A percentile compares a stretch with the other conserved stretches of the same genome.
Evolutionary conservation across 2,888 invertebrate species (phyloP).

Genomic region (Brachylomia viminalis): DNA sequence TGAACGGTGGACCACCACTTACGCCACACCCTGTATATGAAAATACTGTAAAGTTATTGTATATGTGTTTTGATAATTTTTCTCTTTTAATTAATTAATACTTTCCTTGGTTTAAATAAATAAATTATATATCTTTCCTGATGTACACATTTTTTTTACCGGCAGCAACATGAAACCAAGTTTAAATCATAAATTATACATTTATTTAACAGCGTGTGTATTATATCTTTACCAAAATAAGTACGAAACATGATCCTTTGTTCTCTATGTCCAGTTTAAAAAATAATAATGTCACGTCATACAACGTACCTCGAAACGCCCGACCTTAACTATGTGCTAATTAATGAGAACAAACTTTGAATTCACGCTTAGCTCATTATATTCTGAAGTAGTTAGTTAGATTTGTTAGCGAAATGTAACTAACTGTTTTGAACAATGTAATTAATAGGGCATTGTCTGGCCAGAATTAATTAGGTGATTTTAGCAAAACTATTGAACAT

Average conservation of each 20-base stretch:
- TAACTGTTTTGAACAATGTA: constrained; percentile 42
- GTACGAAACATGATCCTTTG: constrained; percentile 32
- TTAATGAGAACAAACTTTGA: constrained; percentile 51
- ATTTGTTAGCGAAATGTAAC: constrained; percentile 46
- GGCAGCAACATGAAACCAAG: neutral
- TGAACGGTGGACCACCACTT: too few species aligned
- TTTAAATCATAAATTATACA: neutral
- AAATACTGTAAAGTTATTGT: neutral
- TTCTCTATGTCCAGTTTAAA: constrained; percentile 27
- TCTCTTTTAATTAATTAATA: neutral
- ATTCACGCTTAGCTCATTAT: constrained; percentile 50
- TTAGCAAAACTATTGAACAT: neutral
- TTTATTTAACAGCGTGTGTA: neutral
- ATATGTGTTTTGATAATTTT: neutral
- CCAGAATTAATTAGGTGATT: neutral
- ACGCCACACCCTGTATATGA: too few species aligned
- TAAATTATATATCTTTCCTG: too few species aligned
- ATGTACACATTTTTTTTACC: neutral
- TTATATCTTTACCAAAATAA: constrained; percentile 26
- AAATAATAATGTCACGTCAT: constrained; percentile 40
- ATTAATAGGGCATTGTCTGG: constrained; percentile 8
- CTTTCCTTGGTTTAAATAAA: neutral
- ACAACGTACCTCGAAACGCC: constrained; percentile 12
- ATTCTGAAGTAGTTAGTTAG: constrained; percentile 35
- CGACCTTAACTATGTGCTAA: constrained; percentile 29